Evolutionary conservation across 2,888 invertebrate species (phyloP), one percentile per base, ranked within the genome.

Genomic region (Orthosia cruda): DNA sequence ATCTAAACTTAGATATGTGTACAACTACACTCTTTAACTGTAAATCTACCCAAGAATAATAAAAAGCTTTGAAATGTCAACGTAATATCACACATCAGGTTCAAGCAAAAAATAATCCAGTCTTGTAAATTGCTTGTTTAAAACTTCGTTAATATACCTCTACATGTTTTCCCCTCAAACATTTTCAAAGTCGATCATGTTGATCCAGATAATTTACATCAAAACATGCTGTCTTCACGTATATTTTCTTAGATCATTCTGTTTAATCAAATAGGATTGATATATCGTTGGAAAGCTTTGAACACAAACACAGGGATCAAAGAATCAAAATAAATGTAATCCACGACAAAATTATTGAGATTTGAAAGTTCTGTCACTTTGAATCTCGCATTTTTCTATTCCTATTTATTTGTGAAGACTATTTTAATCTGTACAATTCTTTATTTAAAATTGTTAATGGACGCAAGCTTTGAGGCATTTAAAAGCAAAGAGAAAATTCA

Each of bases 351-450:
- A 74, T 80, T 81, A 82, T 66, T 70, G 78, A 52, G 57, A 40
- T 87, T 87, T 86, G 84, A 86, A 78, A 80, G 74, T 67, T 81
- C 69, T 81, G 71, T 71, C 79, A 67, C 74, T 49, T 11, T 65
- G 58, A 66, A 68, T 32, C 23, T 70, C 50, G 47, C 52, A 69
- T 74, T 71, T 79, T 40, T 67, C 23, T 81, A 45, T 63, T 57
- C 69, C 32, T 47, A 55, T 16, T 49, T 13, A 18, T 7, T 40
- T 32, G 18, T 49, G 20, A 13, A 26, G 52, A 59, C 9, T 23
- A 23, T 75, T 55, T 65, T 65, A 49, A 49, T 64, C 40, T 45
- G 2, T 32, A 26, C n/a, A 50, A n/a, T 13, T 32, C 16, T 58
- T 52, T 9, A 26, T 58, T 52, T 58, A 32, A 23, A 77, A 47